These are phyloP conservation scores for Emydura subglobosa DNA, from an alignment of 2,113 vertebrate species.

Conservation along the genomic window DNA sequence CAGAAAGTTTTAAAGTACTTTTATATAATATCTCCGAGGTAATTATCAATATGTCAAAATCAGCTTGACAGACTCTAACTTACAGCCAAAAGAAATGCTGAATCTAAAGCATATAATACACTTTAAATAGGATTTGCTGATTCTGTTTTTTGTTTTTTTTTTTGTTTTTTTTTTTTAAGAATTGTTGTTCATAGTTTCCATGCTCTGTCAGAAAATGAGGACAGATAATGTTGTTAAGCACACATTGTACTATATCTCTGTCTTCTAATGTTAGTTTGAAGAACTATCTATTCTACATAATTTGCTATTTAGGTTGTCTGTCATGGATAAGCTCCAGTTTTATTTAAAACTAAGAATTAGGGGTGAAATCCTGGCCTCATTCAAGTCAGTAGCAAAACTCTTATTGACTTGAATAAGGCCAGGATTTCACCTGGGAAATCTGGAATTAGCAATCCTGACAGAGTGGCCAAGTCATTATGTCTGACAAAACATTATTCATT, in stretches of 20 bases:
- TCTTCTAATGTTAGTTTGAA: not conserved
- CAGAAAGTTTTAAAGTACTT: not conserved
- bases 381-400: not conserved
- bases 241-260: fast-evolving
- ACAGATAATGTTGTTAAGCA: not conserved
- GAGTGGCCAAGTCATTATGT: not conserved
- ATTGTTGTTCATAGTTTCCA: not conserved
- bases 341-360: not conserved
- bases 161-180: not conserved
- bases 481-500: not conserved
- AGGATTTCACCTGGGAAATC: not conserved
- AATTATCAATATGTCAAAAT: not conserved
- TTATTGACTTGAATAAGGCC: not conserved
- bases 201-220: not conserved
- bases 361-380: fast-evolving
- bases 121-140: not conserved
- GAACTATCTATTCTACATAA: not conserved
- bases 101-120: not conserved
- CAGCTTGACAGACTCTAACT: not conserved
- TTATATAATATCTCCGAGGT: not conserved
- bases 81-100: not conserved
- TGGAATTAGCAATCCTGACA: not conserved
- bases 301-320: fast-evolving
- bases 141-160: not conserved
- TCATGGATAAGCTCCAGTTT: fast-evolving